Conservation (phyloP, 2,797 vertebrate species). For the Urocyon cinereoargenteus region DNA sequence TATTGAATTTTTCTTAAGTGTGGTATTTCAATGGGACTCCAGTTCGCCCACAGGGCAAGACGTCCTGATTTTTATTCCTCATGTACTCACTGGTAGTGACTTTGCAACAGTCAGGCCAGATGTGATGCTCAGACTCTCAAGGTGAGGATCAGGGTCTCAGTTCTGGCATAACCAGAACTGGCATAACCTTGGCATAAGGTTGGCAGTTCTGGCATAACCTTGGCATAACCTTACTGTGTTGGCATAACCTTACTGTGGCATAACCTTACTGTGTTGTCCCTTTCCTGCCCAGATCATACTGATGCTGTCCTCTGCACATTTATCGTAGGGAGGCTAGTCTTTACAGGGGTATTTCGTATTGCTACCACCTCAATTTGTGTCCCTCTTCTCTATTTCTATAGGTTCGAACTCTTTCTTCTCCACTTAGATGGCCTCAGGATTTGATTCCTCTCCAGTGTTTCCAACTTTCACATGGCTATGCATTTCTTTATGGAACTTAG, state of each 20-base stretch:
- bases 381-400: neutral
- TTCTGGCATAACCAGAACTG: too few relatives aligned
- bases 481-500: neutral
- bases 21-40: neutral
- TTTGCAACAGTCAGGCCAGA: neutral
- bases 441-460: neutral
- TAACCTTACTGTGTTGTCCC: fast-evolving
- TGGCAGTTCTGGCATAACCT: too few relatives aligned
- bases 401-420: neutral
- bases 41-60: neutral
- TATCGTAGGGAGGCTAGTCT: neutral
- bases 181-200: too few relatives aligned
- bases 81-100: neutral
- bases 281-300: neutral
- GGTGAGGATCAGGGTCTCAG: fast-evolving
- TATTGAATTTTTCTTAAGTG: neutral
- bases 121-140: neutral
- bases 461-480: neutral
- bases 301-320: neutral
- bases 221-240: too few relatives aligned
- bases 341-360: neutral
- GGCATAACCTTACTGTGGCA: too few relatives aligned
- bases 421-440: neutral
- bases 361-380: neutral
- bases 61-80: neutral